Evolutionary conservation across 2,113 vertebrate species (phyloP).

Genomic region (Gavia stellata): DNA sequence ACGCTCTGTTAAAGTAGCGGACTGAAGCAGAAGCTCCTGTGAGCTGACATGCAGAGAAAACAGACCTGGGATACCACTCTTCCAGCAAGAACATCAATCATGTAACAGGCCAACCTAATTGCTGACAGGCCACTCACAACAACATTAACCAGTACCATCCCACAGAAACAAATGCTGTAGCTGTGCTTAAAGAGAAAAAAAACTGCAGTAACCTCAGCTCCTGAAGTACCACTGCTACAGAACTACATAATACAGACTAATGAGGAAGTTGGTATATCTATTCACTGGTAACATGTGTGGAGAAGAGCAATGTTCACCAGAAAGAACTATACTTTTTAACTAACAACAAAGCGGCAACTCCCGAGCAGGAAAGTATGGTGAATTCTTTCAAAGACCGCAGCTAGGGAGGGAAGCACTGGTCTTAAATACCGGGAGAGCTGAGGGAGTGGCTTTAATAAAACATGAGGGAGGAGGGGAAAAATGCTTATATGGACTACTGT

Average conservation of each 20-base stretch:
- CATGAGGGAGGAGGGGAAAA: neutral
- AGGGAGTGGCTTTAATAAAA: neutral
- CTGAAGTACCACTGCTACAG: neutral
- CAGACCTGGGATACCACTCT: neutral
- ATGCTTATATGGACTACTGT: neutral
- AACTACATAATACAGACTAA: neutral
- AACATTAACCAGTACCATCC: neutral
- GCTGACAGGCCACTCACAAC: neutral
- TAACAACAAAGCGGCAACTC: neutral
- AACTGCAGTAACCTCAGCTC: neutral
- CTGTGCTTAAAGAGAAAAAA: neutral
- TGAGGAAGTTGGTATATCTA: accelerated
- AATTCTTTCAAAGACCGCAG: neutral
- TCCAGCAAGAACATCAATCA: neutral
- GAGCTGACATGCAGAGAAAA: neutral
- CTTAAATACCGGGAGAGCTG: neutral
- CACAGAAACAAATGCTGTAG: neutral
- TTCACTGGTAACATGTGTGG: accelerated
- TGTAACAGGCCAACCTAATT: neutral
- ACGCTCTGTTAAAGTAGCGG: neutral
- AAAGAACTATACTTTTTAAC: neutral
- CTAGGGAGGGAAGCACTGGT: neutral
- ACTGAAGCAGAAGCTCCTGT: neutral
- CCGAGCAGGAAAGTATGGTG: accelerated
- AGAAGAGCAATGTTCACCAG: neutral